Base-by-base conservation (phyloP, 1,140 invertebrate species). In the Thaumatotibia leucotreta region DNA sequence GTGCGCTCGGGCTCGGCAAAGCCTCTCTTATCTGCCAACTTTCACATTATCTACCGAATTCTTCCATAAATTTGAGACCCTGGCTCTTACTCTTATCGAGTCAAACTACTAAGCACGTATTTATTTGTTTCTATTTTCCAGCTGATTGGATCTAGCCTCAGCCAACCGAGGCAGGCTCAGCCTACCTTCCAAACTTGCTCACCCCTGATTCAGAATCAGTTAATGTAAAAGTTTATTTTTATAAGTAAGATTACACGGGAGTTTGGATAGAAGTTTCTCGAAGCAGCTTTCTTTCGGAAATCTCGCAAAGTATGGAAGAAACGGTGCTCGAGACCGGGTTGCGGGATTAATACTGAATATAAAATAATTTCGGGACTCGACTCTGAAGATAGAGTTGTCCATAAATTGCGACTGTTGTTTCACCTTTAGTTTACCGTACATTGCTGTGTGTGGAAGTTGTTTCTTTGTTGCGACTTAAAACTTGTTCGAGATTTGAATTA, bases 181-280 rank as follows among this genome's bases (percentile, higher is more conserved):
- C 80, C 82, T 80, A 83, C 81, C 84, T 86, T 75, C 73, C 68
- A 67, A 83, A 85, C 71, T 86, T 85, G 73, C 67, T 75, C 82
- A 72, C 76, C 79, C 79, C 80, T 88, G 83, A 88, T 88, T 86
- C 84, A 77, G 86, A 89, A 90, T 88, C 89, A 89, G 90, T 91
- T 91, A 92, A 92, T 92, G 91, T 79, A 91, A 91, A 92, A 92
- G 91, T 92, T 92, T 92, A 91, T 91, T 91, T 91, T 92, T 92
- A 91, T 92, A 92, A 92, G 91, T 91, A 89, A 91, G 91, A 91
- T 92, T 92, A 91, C 85, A 85, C 80, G 77, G 76, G 84, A 83
- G 78, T 87, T 86, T 61, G 76, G 77, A 84, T 83, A 79, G 76
- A 88, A 91, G 77, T 89, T 89, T 82, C 73, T 72, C 70, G 73